Conservation (phyloP, 1,140 invertebrate species). For the Drosophila rhopaloa region DNA sequence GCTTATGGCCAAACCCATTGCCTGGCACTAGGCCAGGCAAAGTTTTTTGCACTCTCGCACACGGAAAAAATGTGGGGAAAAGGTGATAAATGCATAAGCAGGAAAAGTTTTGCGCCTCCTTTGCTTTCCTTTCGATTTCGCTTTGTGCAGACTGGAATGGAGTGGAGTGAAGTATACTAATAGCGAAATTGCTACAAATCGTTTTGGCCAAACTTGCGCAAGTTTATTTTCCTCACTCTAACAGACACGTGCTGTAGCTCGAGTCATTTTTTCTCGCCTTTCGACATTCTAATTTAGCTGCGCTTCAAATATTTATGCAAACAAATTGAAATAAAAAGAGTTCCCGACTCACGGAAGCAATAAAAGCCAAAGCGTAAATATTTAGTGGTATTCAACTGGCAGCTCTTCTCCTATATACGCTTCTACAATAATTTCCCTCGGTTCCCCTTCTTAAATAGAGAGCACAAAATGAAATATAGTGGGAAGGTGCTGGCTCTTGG, state of each 20-base stretch:
- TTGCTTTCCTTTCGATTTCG: slow-evolving; percentile 35
- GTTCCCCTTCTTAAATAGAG: slow-evolving; percentile 11
- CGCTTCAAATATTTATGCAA: slow-evolving; percentile 81
- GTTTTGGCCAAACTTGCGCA: slow-evolving; percentile 79
- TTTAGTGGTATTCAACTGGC: slow-evolving; percentile 53
- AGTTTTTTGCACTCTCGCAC: slow-evolving; percentile 55
- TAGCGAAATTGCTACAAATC: slow-evolving; percentile 83
- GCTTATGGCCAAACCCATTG: slow-evolving; percentile 21
- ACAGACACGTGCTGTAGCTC: slow-evolving; percentile 24
- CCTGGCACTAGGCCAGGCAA: slow-evolving; percentile 76
- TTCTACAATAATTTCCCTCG: slow-evolving; percentile 8
- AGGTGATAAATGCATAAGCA: slow-evolving; percentile 83
- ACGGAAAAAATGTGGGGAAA: slow-evolving; percentile 21
- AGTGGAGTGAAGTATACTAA: slow-evolving; percentile 52
- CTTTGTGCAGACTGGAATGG: slow-evolving; percentile 12
- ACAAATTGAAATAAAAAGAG: slow-evolving; percentile 82
- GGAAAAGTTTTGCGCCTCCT: slow-evolving; percentile 71
- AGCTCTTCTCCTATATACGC: slow-evolving; percentile 19
- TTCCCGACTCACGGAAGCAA: slow-evolving; percentile 67
- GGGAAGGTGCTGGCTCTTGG: slow-evolving; percentile 8
- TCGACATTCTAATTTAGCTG: slow-evolving; percentile 77
- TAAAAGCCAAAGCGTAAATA: slow-evolving; percentile 76
- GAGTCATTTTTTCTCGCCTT: slow-evolving; percentile 63
- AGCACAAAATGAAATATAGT: slow-evolving; percentile 49
- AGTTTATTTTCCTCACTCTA: slow-evolving; percentile 65